Conservation (phyloP, 2,113 vertebrate genomes). For the Chaetops frenatus region DNA sequence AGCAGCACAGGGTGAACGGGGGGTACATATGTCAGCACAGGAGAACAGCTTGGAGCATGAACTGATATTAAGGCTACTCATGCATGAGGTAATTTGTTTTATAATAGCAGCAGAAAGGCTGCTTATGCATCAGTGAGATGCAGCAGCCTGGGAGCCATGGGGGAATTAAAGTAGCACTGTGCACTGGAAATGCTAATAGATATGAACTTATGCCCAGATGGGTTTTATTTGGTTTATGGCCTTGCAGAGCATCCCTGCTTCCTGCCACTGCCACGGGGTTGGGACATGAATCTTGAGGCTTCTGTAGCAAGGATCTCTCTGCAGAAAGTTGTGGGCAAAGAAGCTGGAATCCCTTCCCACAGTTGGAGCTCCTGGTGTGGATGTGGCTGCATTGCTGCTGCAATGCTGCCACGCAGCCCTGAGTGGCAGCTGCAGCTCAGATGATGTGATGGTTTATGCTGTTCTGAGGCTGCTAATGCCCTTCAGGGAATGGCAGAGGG, state of each 20-base stretch:
- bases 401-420: background rate
- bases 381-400: background rate
- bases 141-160: background rate
- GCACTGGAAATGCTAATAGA: background rate
- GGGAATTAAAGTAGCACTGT: background rate
- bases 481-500: background rate
- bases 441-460: background rate
- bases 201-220: background rate
- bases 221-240: background rate
- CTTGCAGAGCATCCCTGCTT: background rate
- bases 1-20: background rate
- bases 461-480: background rate
- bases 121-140: background rate
- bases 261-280: background rate
- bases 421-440: background rate
- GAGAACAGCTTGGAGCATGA: slow-evolving; percentile 42
- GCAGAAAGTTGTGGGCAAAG: background rate
- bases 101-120: slow-evolving; percentile 18
- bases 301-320: background rate
- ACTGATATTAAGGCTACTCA: slow-evolving; percentile 27
- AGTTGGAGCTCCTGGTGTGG: background rate
- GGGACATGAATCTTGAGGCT: fast-evolving
- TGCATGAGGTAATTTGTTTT: slow-evolving; percentile 44
- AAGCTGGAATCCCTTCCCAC: background rate
- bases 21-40: slow-evolving; percentile 34